Evolutionary conservation across 2,888 invertebrate genomes (phyloP).

Genomic region (Epinotia bilunana): DNA sequence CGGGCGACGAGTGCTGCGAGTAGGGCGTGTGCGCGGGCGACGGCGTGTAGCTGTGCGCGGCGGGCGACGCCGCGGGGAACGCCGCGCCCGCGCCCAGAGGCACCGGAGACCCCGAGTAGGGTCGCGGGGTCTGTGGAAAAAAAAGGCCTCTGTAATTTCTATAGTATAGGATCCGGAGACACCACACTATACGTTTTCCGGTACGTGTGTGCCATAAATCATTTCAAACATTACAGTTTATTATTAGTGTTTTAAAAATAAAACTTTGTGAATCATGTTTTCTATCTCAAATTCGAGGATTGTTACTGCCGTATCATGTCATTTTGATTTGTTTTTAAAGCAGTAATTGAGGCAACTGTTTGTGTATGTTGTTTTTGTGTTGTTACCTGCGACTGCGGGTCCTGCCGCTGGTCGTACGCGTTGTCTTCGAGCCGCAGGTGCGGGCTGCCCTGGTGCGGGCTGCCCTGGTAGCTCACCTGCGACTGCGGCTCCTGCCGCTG

Average conservation of each 20-base stretch:
- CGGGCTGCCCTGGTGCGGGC: slow-evolving; percentile 16
- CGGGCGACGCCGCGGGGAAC: slow-evolving; percentile 71
- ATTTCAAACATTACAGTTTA: too few species aligned
- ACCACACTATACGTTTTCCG: neutral
- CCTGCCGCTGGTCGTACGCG: slow-evolving; percentile 54
- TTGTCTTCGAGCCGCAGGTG: slow-evolving; percentile 50
- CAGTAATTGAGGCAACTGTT: too few species aligned
- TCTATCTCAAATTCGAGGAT: too few species aligned
- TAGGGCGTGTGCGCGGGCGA: slow-evolving; percentile 79
- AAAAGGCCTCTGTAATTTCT: neutral
- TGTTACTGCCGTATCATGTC: too few species aligned
- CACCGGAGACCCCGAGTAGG: slow-evolving; percentile 70
- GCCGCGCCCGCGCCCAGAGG: slow-evolving; percentile 52
- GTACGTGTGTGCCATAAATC: too few species aligned
- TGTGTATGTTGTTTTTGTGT: too few species aligned
- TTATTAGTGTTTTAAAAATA: too few species aligned
- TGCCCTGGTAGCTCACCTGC: slow-evolving; percentile 46
- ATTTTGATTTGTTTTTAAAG: too few species aligned
- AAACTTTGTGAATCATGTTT: too few species aligned
- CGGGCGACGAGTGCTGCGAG: slow-evolving; percentile 77
- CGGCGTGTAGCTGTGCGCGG: slow-evolving; percentile 69
- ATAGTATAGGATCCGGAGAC: neutral
- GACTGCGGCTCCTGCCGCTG: slow-evolving; percentile 53
- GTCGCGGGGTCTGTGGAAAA: slow-evolving; percentile 54
- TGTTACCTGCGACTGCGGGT: slow-evolving; percentile 52